Conservation (phyloP, 2,113 vertebrate genomes). For the human (Homo sapiens) region DNA sequence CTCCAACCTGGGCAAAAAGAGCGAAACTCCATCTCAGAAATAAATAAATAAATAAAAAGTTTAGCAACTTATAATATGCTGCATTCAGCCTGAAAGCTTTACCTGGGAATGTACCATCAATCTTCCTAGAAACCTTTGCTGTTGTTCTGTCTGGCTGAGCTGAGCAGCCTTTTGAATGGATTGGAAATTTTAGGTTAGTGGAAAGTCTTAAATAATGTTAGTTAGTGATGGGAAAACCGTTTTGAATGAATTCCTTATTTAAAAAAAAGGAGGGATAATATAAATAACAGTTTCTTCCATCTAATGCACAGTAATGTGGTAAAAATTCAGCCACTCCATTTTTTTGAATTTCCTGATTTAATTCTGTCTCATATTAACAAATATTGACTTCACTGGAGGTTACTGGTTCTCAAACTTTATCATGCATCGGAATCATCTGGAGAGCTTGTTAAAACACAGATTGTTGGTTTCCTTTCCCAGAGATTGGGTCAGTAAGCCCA, state of each 20-base stretch:
- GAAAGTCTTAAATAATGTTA: not conserved
- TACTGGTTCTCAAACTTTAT: not conserved
- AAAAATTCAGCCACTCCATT: not conserved
- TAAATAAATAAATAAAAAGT: not conserved
- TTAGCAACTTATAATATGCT: not conserved
- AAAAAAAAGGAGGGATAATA: not conserved
- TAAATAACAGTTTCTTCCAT: not conserved
- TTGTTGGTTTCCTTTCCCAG: not conserved
- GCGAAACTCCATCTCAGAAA: no score
- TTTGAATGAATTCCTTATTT: not conserved
- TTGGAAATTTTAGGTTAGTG: not conserved
- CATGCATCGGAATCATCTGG: not conserved
- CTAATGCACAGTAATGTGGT: not conserved
- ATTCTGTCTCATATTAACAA: not conserved
- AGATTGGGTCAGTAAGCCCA: not conserved
- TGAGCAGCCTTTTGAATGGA: not conserved
- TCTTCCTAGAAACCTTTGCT: not conserved
- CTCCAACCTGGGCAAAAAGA: no score
- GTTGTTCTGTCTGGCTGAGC: not conserved
- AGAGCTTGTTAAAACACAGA: not conserved
- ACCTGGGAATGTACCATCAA: not conserved
- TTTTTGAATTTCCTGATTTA: not conserved
- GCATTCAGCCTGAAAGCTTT: not conserved
- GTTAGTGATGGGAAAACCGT: not conserved
- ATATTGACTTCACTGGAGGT: not conserved